These are phyloP conservation scores for Limnephilus lunatus DNA, from an alignment of 2,888 invertebrate genomes.

Conservation along the genomic window DNA sequence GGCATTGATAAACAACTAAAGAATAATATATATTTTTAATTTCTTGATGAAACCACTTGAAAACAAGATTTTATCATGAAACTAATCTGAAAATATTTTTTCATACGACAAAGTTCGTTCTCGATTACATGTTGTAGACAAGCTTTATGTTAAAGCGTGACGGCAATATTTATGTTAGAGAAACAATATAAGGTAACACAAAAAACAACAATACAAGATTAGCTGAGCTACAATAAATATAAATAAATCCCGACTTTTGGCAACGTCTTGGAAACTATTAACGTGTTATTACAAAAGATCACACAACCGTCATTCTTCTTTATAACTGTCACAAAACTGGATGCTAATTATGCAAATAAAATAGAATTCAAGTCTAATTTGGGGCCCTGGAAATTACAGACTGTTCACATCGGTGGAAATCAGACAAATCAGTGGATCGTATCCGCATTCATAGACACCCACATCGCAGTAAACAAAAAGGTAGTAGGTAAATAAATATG, in stretches of 20 bases:
- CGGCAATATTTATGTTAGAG: not conserved
- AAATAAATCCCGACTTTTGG: not conserved
- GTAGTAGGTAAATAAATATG: not conserved
- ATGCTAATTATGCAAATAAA: not conserved
- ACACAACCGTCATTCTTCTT: not conserved
- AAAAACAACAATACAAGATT: not conserved
- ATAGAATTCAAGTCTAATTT: not conserved
- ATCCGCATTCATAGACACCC: conserved; percentile 31
- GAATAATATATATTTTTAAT: no score
- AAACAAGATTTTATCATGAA: no score
- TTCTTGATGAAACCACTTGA: no score
- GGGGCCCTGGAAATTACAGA: not conserved
- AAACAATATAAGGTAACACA: not conserved
- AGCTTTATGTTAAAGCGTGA: not conserved
- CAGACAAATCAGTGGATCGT: not conserved
- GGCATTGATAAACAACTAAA: no score
- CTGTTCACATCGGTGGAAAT: not conserved
- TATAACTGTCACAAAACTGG: not conserved
- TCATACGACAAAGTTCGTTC: no score
- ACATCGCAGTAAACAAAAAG: not conserved
- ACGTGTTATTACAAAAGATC: not conserved
- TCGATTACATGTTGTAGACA: no score
- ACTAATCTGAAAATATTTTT: no score
- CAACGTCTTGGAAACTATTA: not conserved
- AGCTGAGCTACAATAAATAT: not conserved